Base-by-base conservation (phyloP, 1,140 invertebrate genomes). In the Drosophila suzukii region DNA sequence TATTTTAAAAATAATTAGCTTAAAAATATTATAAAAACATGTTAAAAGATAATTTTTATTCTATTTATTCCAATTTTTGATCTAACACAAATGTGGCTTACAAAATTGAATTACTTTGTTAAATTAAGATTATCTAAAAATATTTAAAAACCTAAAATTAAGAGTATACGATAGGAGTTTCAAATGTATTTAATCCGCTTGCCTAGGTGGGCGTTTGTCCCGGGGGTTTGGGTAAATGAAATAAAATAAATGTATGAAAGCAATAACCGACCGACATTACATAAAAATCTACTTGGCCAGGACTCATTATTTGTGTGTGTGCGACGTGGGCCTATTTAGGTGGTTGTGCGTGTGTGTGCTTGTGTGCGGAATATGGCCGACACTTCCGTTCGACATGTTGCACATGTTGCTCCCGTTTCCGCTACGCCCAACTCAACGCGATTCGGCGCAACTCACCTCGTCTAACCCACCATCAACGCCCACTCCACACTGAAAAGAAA, bases 341-440 rank as follows among this genome's bases (percentile, higher is more conserved):
- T 34, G 47, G 72, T 56, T 60, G 61, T 66, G 71, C 75, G 53
- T 65, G 76, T 65, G 76, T 70, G 74, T 57, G 59, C 47, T 61
- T 73, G 79, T 88, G 80, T 81, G 61, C 65, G 49, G 74, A 84
- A 84, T 89, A 89, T 89, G 84, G 85, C 85, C 84, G 85, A 90
- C 84, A 88, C 85, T 89, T 89, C 84, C 85, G 84, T 89, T 90
- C 80, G 85, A 89, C 84, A 89, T 89, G 83, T 86, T 86, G 82
- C 83, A 86, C 82, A 86, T 86, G 84, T 89, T 89, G 84, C 84
- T 88, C 79, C 73, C 85, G 84, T 88, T 88, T 88, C 84, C 84
- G 84, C 59, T 75, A 36, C 68, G 63, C 49, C 47, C 56, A 70
- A 59, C 71, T 66, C 56, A 39, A 30, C 47, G 51, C 63, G 34